A percentile compares a stretch with the other conserved stretches of the same genome.
phyloP scores from a whole-genome alignment of 2,113 vertebrate species.

The Felis chaus region DNA sequence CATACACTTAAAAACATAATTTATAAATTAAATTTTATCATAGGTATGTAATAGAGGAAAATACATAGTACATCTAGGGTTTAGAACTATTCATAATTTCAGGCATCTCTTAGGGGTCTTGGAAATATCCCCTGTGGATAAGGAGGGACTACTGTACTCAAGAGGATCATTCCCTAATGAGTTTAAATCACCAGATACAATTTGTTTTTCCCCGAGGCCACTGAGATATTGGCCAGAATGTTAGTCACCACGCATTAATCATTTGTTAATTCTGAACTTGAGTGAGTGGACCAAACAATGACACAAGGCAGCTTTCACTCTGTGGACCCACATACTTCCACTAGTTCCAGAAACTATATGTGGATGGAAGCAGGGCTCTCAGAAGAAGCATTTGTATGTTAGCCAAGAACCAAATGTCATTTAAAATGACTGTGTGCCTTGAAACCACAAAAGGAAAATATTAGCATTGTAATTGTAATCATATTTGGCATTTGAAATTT shows the following conservation, averaged over 20 bases:
- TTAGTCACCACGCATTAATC: not conserved
- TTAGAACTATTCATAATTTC: not conserved
- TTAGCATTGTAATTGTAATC: not conserved
- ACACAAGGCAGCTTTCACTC: not conserved
- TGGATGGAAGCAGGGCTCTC: not conserved
- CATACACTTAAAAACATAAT: not conserved
- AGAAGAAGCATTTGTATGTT: not conserved
- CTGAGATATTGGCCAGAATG: not conserved
- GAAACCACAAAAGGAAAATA: constrained; percentile 22
- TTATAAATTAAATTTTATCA: not conserved
- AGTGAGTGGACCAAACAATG: not conserved
- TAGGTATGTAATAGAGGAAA: not conserved
- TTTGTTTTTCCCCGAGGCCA: not conserved
- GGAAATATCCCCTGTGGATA: not conserved
- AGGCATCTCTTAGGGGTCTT: not conserved
- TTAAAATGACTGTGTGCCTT: not conserved
- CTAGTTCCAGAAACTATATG: not conserved
- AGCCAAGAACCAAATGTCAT: not conserved
- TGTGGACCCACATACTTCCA: not conserved
- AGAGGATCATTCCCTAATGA: not conserved
- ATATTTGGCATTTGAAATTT: not conserved
- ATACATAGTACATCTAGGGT: not conserved
- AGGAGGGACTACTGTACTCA: not conserved
- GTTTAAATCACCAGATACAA: constrained; percentile 29
- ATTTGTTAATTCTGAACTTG: constrained; percentile 21